Conservation (phyloP, 2,113 vertebrate species). For the Cynopterus brachyotis region DNA sequence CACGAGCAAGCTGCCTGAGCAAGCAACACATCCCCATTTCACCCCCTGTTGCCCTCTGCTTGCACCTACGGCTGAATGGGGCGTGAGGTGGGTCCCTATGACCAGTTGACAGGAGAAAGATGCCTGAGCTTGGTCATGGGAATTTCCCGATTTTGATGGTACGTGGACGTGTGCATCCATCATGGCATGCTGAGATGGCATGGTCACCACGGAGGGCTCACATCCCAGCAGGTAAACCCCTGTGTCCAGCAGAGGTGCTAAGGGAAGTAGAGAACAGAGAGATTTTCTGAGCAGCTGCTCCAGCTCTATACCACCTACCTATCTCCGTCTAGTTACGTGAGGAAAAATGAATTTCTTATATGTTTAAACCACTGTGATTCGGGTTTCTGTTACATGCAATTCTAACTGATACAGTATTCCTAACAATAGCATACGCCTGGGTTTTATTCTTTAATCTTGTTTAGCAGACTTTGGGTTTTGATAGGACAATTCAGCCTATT, state of each 20-base stretch:
- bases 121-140: background rate
- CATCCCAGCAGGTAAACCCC: background rate
- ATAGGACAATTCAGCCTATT: background rate
- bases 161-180: background rate
- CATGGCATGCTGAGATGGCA: background rate
- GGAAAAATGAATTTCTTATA: background rate
- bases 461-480: background rate
- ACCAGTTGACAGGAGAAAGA: background rate
- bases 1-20: background rate
- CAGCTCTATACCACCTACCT: accelerated
- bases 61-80: background rate
- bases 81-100: background rate
- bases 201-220: background rate
- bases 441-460: background rate
- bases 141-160: background rate
- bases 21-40: background rate
- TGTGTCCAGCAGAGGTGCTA: background rate
- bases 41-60: background rate
- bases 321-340: background rate
- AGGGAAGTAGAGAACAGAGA: accelerated
- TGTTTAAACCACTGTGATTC: background rate
- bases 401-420: background rate
- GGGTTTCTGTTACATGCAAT: background rate
- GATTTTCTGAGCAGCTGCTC: background rate
- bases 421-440: background rate